Percentiles rank a stretch among this genome's conserved stretches.
phyloP scores from a whole-genome alignment of 2,888 invertebrate species.

The Esperia sulphurella region DNA sequence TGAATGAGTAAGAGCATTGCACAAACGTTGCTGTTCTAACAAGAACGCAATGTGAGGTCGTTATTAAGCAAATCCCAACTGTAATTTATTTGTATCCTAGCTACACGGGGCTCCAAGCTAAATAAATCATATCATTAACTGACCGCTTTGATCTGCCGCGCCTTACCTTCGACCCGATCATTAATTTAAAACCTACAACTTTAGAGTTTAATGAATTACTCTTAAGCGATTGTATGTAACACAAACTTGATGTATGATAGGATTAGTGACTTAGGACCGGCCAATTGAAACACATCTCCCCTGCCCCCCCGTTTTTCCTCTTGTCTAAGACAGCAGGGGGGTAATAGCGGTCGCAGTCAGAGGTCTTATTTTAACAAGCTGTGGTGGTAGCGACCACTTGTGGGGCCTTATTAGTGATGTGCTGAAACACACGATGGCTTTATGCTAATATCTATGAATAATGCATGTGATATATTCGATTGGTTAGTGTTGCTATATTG shows the following conservation, averaged over 20 bases:
- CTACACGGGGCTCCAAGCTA: constrained; percentile 5
- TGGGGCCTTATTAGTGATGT: constrained; percentile 44
- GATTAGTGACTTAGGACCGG: constrained; percentile 7
- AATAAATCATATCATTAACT: constrained; percentile 34
- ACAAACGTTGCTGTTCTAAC: not conserved
- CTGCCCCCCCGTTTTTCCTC: not conserved
- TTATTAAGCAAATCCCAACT: constrained; percentile 34
- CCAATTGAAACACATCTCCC: constrained; percentile 4
- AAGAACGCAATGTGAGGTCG: constrained; percentile 33
- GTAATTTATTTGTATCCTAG: constrained; percentile 33
- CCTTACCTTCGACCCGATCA: constrained; percentile 70
- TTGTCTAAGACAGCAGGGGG: not conserved
- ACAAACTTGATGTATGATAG: constrained; percentile 35
- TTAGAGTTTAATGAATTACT: constrained; percentile 59
- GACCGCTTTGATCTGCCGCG: constrained; percentile 61
- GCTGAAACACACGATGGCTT: constrained; percentile 23
- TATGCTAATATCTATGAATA: constrained; percentile 27
- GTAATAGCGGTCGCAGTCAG: constrained; percentile 2
- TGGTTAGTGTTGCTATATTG: constrained; percentile 14
- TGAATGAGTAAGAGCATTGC: no score
- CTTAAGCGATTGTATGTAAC: constrained; percentile 29
- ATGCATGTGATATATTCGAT: constrained; percentile 21
- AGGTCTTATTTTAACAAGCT: constrained; percentile 2
- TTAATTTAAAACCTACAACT: constrained; percentile 50
- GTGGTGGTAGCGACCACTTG: constrained; percentile 36